Percentiles rank a stretch among this genome's conserved stretches.
These are phyloP conservation scores for Climacteris rufus DNA, from an alignment of 2,113 vertebrate genomes.

Conservation along the genomic window DNA sequence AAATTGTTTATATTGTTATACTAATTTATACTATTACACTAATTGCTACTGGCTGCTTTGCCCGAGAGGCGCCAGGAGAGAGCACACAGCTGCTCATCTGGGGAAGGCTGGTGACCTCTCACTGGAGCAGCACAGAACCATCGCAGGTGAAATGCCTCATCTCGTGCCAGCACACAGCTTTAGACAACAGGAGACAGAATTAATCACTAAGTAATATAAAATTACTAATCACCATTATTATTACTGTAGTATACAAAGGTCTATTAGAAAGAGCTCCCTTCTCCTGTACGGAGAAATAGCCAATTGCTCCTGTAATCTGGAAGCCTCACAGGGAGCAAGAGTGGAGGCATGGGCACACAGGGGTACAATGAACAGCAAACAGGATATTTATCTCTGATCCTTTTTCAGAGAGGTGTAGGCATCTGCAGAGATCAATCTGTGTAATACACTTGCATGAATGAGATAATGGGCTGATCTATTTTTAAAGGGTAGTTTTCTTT, in stretches of 20 bases:
- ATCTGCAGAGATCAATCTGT: background rate
- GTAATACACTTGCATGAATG: background rate
- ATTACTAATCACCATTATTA: background rate
- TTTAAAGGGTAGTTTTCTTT: background rate
- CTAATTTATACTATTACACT: background rate
- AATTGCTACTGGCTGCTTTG: conserved; percentile 6
- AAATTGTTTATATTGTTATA: background rate
- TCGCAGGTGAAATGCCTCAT: fast-evolving
- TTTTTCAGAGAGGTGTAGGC: background rate
- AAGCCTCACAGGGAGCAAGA: background rate
- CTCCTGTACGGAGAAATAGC: background rate
- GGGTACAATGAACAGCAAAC: background rate
- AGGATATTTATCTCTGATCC: background rate
- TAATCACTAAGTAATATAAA: background rate
- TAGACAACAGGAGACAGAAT: background rate
- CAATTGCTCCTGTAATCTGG: background rate
- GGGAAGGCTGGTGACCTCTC: background rate
- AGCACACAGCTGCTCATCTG: background rate
- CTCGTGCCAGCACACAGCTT: background rate
- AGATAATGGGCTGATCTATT: background rate
- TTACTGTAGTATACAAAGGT: background rate
- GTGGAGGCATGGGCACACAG: background rate
- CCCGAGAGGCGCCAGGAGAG: background rate
- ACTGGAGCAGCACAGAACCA: background rate
- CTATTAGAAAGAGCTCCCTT: background rate